phyloP scores from a whole-genome alignment of 1,140 invertebrate genomes.

The Musca vetustissima region DNA sequence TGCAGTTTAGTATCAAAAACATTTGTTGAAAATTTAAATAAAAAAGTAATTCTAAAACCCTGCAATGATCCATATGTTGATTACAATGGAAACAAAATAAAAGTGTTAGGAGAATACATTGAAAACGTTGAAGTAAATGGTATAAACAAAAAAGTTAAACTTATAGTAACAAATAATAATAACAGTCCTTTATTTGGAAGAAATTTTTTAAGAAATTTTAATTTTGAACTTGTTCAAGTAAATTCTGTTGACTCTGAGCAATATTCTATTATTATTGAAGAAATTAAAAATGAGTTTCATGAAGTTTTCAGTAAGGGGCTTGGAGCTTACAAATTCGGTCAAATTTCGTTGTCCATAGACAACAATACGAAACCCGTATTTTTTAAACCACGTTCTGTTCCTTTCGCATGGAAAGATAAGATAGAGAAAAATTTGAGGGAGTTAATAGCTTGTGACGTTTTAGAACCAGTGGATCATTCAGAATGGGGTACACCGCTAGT shows the following conservation, averaged over 20 bases:
- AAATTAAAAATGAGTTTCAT: slow-evolving; percentile 25
- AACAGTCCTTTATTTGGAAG: slow-evolving; percentile 21
- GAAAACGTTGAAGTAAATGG: slow-evolving; percentile 13
- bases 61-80: slow-evolving; percentile 19
- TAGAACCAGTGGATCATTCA: slow-evolving; percentile 30
- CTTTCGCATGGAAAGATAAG: too few species aligned
- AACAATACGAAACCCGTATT: slow-evolving; percentile 40
- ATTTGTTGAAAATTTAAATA: slow-evolving; percentile 19
- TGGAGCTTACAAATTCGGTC: slow-evolving; percentile 13
- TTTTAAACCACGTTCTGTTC: slow-evolving; percentile 36
- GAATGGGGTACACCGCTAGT: slow-evolving; percentile 41
- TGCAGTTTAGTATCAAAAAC: slow-evolving; percentile 24
- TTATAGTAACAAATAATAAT: slow-evolving; percentile 18
- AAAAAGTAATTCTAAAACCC: slow-evolving; percentile 10
- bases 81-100: slow-evolving; percentile 25
- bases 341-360: slow-evolving; percentile 16
- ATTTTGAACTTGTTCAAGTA: slow-evolving; percentile 25
- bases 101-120: slow-evolving; percentile 23
- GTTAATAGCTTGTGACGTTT: slow-evolving; percentile 28
- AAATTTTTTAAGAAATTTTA: slow-evolving; percentile 22
- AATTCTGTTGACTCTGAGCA: slow-evolving; percentile 26
- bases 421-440: slow-evolving; percentile 33
- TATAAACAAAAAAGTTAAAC: slow-evolving; percentile 5
- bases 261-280: slow-evolving; percentile 2
- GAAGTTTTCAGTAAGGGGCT: slow-evolving; percentile 13